Evolutionary conservation across 2,113 vertebrate genomes (phyloP).

Genomic region (Morone saxatilis): DNA sequence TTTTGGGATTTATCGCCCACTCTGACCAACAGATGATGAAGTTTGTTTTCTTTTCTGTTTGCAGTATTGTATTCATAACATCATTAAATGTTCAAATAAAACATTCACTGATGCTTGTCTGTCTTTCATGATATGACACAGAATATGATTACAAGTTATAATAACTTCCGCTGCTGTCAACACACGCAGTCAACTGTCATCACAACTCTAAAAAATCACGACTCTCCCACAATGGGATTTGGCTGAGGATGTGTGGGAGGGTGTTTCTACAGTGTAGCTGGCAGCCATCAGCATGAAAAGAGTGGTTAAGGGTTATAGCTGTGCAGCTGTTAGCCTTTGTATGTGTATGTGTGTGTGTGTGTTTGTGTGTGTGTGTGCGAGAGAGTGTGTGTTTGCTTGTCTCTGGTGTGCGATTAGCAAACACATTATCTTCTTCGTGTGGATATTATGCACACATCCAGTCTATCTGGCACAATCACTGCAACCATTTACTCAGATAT

Average conservation of each 20-base stretch:
- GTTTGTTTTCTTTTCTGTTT: neutral
- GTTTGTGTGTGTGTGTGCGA: conserved; percentile 7
- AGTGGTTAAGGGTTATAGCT: conserved; percentile 78
- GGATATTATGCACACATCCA: conserved; percentile 81
- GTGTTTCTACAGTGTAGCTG: conserved; percentile 61
- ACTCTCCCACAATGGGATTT: conserved; percentile 47
- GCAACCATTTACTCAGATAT: conserved; percentile 75
- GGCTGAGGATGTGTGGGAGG: conserved; percentile 58
- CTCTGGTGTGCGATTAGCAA: conserved; percentile 81
- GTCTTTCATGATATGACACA: conserved; percentile 49
- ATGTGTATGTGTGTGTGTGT: conserved; percentile 3
- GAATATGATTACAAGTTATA: conserved; percentile 49
- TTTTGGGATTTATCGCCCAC: neutral
- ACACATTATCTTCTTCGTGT: conserved; percentile 80
- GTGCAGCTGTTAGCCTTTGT: conserved; percentile 76
- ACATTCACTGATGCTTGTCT: conserved; percentile 21
- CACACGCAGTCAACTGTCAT: conserved; percentile 60
- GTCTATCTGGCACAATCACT: conserved; percentile 81
- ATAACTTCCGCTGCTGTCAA: conserved; percentile 66
- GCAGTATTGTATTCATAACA: neutral
- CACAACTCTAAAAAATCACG: conserved; percentile 46
- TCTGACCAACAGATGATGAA: neutral
- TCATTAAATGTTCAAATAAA: conserved; percentile 42
- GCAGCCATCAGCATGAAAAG: conserved; percentile 69
- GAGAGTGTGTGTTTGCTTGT: conserved; percentile 61